Conservation (phyloP, 2,113 vertebrate species). For the Microtus pennsylvanicus region DNA sequence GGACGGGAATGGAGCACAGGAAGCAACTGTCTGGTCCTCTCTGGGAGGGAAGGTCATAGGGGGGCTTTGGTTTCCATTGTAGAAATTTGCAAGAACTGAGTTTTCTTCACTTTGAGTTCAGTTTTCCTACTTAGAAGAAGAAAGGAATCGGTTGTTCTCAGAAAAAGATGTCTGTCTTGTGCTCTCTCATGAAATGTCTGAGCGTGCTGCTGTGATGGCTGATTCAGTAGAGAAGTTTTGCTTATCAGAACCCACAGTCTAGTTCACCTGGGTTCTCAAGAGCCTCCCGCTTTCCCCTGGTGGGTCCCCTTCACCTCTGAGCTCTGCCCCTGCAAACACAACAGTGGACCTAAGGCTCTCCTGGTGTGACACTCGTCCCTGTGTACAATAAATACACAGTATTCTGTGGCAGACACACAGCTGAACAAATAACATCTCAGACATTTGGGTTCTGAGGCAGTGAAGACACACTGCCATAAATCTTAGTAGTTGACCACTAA, state of each 20-base stretch:
- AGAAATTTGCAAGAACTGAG: background rate
- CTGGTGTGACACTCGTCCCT: background rate
- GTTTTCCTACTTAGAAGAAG: background rate
- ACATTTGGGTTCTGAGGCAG: background rate
- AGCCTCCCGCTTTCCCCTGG: background rate
- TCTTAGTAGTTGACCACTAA: background rate
- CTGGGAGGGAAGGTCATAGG: background rate
- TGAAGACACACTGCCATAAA: background rate
- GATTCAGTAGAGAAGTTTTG: background rate
- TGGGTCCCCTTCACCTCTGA: background rate
- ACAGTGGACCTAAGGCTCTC: background rate
- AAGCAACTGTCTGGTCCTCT: background rate
- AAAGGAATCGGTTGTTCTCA: background rate
- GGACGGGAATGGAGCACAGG: background rate
- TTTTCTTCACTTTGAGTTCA: background rate
- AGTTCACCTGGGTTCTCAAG: background rate
- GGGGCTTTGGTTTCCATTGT: background rate
- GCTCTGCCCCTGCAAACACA: background rate
- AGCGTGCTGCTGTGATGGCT: background rate
- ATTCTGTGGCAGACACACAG: background rate
- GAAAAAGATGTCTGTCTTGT: background rate
- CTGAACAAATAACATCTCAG: background rate
- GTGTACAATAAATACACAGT: background rate
- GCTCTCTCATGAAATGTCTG: slow-evolving; percentile 9
- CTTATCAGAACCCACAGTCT: background rate